A percentile compares a stretch with the other conserved stretches of the same genome.
Evolutionary conservation across 1,140 invertebrate genomes (phyloP).

Genomic region (Hyles euphorbiae): DNA sequence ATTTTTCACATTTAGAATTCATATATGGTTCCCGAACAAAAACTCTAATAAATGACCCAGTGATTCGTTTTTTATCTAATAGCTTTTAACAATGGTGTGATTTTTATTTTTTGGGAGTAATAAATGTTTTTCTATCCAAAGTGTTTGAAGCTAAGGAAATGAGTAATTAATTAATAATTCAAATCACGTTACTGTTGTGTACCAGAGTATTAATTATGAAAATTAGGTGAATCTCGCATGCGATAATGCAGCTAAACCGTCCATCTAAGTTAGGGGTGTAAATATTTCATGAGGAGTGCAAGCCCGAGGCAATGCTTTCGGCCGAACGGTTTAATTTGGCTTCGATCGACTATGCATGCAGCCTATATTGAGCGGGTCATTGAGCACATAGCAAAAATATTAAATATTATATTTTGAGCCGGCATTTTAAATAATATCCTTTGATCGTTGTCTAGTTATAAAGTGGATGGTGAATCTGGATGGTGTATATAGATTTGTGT

Average conservation of each 20-base stretch:
- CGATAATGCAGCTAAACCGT: constrained; percentile 7
- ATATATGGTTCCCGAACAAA: constrained; percentile 48
- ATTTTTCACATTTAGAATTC: constrained; percentile 60
- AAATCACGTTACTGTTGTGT: background rate
- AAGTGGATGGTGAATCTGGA: too few relatives aligned
- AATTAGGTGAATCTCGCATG: background rate
- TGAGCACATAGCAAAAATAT: constrained; percentile 4
- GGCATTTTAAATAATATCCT: too few relatives aligned
- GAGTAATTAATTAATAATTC: background rate
- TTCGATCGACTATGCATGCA: constrained; percentile 25
- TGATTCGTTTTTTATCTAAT: constrained; percentile 31
- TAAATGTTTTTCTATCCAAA: too few relatives aligned
- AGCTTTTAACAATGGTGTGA: background rate
- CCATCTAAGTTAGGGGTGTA: constrained; percentile 22
- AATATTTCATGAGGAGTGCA: constrained; percentile 32
- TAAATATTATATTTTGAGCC: background rate
- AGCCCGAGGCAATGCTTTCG: constrained; percentile 17
- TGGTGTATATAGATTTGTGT: too few relatives aligned
- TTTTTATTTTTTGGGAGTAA: too few relatives aligned
- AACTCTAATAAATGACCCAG: constrained; percentile 37
- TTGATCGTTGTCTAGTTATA: too few relatives aligned
- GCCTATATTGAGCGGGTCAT: constrained; percentile 12
- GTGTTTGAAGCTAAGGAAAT: background rate
- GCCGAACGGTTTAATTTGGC: constrained; percentile 24
- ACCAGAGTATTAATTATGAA: background rate